Evolutionary conservation across 2,888 invertebrate species (phyloP).

Genomic region (Agonopterix alstromeriana): DNA sequence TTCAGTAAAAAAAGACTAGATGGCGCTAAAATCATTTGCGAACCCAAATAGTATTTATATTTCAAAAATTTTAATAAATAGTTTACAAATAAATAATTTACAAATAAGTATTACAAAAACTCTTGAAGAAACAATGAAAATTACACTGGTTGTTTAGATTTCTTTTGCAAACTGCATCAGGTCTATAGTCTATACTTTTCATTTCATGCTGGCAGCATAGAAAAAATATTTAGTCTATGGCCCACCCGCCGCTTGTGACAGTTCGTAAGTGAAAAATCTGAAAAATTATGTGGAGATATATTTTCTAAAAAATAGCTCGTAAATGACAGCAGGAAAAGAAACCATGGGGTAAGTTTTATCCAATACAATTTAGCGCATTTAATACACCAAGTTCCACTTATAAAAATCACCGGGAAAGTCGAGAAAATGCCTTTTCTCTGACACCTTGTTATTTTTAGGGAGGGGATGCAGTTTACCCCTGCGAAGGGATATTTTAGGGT

Average conservation of each 20-base stretch:
- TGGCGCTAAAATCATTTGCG: too few species aligned
- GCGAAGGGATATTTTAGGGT: slow-evolving; percentile 65
- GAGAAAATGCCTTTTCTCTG: slow-evolving; percentile 37
- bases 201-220: too few species aligned
- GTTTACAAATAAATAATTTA: too few species aligned
- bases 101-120: too few species aligned
- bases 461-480: slow-evolving; percentile 68
- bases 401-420: slow-evolving; percentile 3
- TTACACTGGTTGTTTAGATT: too few species aligned
- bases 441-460: slow-evolving; percentile 67
- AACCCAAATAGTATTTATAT: too few species aligned
- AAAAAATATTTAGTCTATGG: slow-evolving; percentile 31
- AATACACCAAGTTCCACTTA: neutral
- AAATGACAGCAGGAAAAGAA: slow-evolving; percentile 90
- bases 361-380: neutral
- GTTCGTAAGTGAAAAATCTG: slow-evolving; percentile 42
- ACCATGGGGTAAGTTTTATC: slow-evolving; percentile 83
- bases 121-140: too few species aligned
- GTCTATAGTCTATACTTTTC: too few species aligned
- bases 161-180: too few species aligned
- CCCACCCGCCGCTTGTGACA: slow-evolving; percentile 45
- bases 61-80: too few species aligned
- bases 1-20: too few species aligned
- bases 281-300: slow-evolving; percentile 53
- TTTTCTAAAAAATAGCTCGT: slow-evolving; percentile 59